Percentiles rank a stretch among this genome's conserved stretches.
phyloP scores from a whole-genome alignment of 2,888 invertebrate species.

The Aleiodes alternator region DNA sequence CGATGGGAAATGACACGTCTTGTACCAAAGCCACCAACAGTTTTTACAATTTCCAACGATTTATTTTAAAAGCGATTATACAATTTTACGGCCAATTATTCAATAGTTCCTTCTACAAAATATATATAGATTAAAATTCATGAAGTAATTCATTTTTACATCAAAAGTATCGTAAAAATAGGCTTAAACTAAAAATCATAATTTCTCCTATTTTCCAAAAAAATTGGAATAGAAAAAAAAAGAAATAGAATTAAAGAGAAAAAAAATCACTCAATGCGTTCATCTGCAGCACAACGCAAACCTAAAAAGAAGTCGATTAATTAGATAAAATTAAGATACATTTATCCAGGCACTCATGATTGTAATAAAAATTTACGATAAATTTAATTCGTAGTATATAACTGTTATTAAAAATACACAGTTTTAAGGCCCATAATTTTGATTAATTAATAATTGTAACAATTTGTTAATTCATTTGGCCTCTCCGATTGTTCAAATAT shows the following conservation, averaged over 20 bases:
- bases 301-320: conserved; percentile 11
- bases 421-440: conserved; percentile 5
- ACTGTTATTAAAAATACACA: conserved; percentile 50
- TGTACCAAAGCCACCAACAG: conserved; percentile 51
- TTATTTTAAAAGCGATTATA: conserved; percentile 46
- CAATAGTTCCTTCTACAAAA: conserved; percentile 9
- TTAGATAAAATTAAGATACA: conserved; percentile 8
- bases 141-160: conserved; percentile 28
- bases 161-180: conserved; percentile 1
- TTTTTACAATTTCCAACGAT: conserved; percentile 57
- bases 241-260: not conserved
- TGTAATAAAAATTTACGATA: conserved; percentile 35
- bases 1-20: conserved; percentile 45
- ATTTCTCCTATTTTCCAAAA: conserved; percentile 6
- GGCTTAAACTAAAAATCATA: not conserved
- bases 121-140: conserved; percentile 14
- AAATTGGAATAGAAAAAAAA: not conserved
- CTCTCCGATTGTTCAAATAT: conserved; percentile 18
- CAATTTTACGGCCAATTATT: conserved; percentile 7
- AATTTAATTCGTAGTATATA: conserved; percentile 13
- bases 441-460: conserved; percentile 7
- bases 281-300: conserved; percentile 5
- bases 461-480: not conserved
- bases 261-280: conserved; percentile 5
- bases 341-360: conserved; percentile 25